Percentiles rank a stretch among this genome's conserved stretches.
Evolutionary conservation across 2,797 vertebrate genomes (phyloP).

Genomic region (Echeneis naucrates): DNA sequence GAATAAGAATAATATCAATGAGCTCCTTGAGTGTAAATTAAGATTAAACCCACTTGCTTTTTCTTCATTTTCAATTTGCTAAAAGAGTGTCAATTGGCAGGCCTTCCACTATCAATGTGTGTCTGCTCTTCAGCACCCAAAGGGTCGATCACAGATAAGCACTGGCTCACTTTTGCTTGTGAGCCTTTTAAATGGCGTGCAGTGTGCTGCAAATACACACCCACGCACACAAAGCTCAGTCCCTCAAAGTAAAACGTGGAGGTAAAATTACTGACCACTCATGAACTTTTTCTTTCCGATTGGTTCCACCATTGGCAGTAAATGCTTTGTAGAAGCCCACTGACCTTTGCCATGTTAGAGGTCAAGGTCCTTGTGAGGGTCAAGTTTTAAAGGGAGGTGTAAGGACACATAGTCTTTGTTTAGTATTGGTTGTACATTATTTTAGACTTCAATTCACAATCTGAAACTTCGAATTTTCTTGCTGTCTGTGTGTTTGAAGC

Average conservation of each 20-base stretch:
- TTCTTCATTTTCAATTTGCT: background rate
- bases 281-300: no score
- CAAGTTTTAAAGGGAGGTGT: no score
- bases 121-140: conserved; percentile 8
- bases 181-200: conserved; percentile 34
- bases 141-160: conserved; percentile 36
- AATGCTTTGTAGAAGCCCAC: no score
- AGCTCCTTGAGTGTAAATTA: conserved; percentile 7
- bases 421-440: no score
- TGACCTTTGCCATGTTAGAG: no score
- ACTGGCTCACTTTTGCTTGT: conserved; percentile 13
- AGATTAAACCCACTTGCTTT: background rate
- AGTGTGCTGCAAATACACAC: background rate
- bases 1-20: conserved; percentile 41
- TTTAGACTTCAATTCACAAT: no score
- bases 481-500: no score
- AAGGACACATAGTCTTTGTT: no score
- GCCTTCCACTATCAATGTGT: background rate
- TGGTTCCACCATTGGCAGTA: no score
- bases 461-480: no score
- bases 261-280: no score
- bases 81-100: background rate
- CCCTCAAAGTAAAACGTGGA: background rate
- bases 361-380: no score
- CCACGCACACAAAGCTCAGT: background rate